Conservation (phyloP, 2,113 vertebrate species). For the Mustela nigripes region DNA sequence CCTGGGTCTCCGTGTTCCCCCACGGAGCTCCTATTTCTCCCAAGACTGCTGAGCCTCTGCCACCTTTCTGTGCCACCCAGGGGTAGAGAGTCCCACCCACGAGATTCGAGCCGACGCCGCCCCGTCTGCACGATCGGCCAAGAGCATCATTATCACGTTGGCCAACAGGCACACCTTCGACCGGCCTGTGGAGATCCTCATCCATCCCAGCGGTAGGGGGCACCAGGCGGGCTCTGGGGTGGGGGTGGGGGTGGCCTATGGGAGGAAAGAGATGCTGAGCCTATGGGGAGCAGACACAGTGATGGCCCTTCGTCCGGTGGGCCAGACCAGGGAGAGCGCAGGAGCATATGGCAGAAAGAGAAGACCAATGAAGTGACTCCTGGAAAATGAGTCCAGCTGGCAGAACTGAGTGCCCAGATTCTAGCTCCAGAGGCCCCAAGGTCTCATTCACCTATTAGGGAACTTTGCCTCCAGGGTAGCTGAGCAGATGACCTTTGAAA, state of each 20-base stretch:
- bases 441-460: not conserved
- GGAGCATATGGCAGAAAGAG: fast-evolving
- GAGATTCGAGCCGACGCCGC: constrained; percentile 96
- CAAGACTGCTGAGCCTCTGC: not conserved
- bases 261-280: not conserved
- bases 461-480: not conserved
- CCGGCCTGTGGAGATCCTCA: constrained; percentile 95
- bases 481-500: not conserved
- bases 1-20: not conserved
- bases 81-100: constrained; percentile 97
- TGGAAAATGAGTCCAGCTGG: not conserved
- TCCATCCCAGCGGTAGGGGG: constrained; percentile 95
- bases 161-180: constrained; percentile 97
- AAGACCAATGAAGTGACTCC: not conserved
- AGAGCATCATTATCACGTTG: constrained; percentile 94
- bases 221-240: fast-evolving
- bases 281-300: not conserved
- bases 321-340: not conserved
- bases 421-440: not conserved
- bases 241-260: not conserved
- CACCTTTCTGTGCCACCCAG: constrained; percentile 80
- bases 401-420: not conserved
- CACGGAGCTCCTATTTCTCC: not conserved
- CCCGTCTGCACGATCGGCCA: constrained; percentile 93
- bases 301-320: fast-evolving